phyloP scores from a whole-genome alignment of 2,113 vertebrate species.

The Alectura lathami region DNA sequence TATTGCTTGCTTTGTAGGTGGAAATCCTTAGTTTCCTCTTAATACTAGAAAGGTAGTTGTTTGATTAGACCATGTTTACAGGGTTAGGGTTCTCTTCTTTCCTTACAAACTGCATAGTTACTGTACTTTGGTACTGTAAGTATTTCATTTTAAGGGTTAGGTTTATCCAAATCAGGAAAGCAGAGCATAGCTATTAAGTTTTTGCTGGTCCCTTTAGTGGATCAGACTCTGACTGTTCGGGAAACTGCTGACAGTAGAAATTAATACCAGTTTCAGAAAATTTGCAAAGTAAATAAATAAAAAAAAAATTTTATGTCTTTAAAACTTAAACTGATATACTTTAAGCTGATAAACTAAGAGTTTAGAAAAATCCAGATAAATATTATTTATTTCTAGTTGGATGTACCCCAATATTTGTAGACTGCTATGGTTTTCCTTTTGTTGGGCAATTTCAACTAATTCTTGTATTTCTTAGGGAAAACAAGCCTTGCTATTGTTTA shows the following conservation, averaged over 20 bases:
- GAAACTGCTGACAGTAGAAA: neutral
- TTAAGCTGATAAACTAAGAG: neutral
- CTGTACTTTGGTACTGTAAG: neutral
- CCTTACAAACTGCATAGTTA: neutral
- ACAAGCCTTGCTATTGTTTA: neutral
- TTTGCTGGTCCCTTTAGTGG: neutral
- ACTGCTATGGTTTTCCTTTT: neutral
- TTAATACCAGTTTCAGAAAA: neutral
- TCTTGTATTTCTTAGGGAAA: neutral
- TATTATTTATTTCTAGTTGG: neutral
- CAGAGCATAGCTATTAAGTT: neutral
- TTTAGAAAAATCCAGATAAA: neutral
- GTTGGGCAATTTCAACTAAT: neutral
- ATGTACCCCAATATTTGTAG: neutral
- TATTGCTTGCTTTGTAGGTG: neutral
- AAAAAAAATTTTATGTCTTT: neutral
- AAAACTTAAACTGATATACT: neutral
- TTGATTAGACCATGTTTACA: neutral
- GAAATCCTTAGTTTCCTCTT: neutral
- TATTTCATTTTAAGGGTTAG: neutral
- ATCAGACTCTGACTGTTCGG: neutral
- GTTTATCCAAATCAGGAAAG: neutral
- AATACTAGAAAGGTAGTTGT: neutral
- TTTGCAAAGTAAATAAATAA: neutral
- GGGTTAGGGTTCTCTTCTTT: neutral